These are phyloP conservation scores for Biston stratarius DNA, from an alignment of 2,888 invertebrate species.

Conservation along the genomic window DNA sequence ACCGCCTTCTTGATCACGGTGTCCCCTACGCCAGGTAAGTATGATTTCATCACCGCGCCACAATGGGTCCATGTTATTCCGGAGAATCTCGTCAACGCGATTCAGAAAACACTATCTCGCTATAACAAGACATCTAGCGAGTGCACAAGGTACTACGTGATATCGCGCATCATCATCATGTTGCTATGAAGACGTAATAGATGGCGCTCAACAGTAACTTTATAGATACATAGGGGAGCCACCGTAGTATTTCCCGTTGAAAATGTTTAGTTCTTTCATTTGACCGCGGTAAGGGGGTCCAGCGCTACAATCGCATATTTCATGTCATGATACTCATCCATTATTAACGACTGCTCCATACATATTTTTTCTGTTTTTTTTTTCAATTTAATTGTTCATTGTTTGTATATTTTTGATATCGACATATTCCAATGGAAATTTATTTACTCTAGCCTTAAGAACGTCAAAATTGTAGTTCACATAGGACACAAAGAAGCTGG, in stretches of 20 bases:
- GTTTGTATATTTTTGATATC: too few relatives aligned
- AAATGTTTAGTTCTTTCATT: not conserved
- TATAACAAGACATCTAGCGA: not conserved
- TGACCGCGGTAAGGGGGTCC: not conserved
- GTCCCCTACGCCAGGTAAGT: conserved; percentile 20
- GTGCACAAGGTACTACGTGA: not conserved
- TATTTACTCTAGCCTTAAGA: too few relatives aligned
- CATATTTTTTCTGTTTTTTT: too few relatives aligned
- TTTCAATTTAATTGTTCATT: too few relatives aligned
- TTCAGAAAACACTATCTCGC: conserved; percentile 7
- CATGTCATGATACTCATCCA: too few relatives aligned
- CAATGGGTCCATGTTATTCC: not conserved
- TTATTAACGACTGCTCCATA: too few relatives aligned
- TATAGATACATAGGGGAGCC: not conserved
- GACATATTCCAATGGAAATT: too few relatives aligned
- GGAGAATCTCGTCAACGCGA: conserved; percentile 1
- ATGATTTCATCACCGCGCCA: not conserved
- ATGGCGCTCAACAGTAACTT: not conserved
- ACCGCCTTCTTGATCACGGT: conserved; percentile 18
- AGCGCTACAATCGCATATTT: too few relatives aligned
- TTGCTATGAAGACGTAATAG: not conserved
- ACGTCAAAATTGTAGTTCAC: too few relatives aligned
- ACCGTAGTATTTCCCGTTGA: not conserved
- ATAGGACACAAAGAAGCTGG: too few relatives aligned
- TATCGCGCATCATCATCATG: not conserved